Evolutionary conservation across 2,113 vertebrate genomes (phyloP).

Genomic region (Scatophagus argus): DNA sequence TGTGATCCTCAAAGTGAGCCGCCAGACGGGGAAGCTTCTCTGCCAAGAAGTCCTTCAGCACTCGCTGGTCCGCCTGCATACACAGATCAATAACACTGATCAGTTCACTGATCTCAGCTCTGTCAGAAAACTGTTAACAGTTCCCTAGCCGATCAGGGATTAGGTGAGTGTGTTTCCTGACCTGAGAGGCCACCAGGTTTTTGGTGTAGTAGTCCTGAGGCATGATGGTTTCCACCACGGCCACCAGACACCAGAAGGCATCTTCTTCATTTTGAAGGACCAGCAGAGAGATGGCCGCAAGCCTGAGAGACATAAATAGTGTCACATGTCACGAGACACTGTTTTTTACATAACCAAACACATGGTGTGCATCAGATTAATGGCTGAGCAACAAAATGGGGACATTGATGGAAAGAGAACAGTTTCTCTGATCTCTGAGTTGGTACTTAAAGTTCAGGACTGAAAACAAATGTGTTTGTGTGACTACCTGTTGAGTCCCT

Average conservation of each 20-base stretch:
- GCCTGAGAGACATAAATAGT: conserved; percentile 74
- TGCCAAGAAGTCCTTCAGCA: conserved; percentile 91
- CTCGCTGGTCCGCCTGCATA: conserved; percentile 92
- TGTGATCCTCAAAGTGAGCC: conserved; percentile 88
- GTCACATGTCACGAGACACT: neutral
- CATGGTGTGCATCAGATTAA: neutral
- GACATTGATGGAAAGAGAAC: no score
- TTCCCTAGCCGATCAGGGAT: neutral
- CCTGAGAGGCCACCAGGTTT: conserved; percentile 92
- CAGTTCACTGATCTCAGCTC: no score
- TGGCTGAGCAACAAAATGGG: neutral
- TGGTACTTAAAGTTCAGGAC: no score
- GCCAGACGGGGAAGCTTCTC: conserved; percentile 92
- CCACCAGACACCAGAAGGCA: conserved; percentile 95
- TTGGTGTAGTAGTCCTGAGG: conserved; percentile 94
- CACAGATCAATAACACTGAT: neutral
- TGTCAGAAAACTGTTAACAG: no score
- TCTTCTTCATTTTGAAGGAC: conserved; percentile 92
- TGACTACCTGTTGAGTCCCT: conserved; percentile 93
- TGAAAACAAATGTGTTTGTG: neutral
- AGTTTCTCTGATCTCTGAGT: no score
- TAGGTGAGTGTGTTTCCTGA: conserved; percentile 55
- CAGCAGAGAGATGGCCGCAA: conserved; percentile 92
- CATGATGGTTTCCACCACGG: conserved; percentile 93
- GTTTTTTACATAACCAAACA: no score